These are phyloP conservation scores for Maconellicoccus hirsutus DNA, from an alignment of 1,140 invertebrate species.

Conservation along the genomic window DNA sequence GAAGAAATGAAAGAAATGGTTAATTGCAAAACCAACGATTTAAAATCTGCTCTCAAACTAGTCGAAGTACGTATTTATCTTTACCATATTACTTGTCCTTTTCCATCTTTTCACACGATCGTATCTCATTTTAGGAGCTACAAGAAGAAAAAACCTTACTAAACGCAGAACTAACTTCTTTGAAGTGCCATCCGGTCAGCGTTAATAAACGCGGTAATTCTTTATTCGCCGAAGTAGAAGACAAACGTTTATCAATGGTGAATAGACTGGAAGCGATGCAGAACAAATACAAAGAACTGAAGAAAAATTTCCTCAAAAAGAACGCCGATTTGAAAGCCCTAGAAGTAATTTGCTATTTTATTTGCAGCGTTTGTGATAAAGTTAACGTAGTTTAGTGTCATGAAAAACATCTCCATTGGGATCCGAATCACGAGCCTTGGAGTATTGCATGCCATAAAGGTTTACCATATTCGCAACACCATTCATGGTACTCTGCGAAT, in stretches of 20 bases:
- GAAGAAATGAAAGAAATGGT: conserved; percentile 10
- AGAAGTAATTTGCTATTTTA: conserved; percentile 25
- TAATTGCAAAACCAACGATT: not conserved
- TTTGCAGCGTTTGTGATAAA: conserved; percentile 20
- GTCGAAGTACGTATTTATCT: conserved; percentile 8
- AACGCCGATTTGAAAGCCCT: conserved; percentile 25
- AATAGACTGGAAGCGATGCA: conserved; percentile 24
- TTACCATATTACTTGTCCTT: not conserved
- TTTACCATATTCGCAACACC: not conserved
- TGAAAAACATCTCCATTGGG: not conserved
- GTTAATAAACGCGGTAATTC: conserved; percentile 27
- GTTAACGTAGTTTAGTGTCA: conserved; percentile 15
- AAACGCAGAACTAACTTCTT: conserved; percentile 19
- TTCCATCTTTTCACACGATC: not conserved
- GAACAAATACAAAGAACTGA: conserved; percentile 26
- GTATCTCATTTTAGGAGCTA: conserved; percentile 26
- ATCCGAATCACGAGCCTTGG: not conserved
- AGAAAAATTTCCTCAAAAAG: conserved; percentile 23
- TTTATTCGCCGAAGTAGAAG: conserved; percentile 28
- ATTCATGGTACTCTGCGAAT: not conserved
- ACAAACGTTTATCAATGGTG: conserved; percentile 24
- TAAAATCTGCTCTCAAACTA: conserved; percentile 10
- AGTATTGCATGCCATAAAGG: not conserved
- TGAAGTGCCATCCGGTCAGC: conserved; percentile 24
- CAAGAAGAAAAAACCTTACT: conserved; percentile 27